phyloP scores from a whole-genome alignment of 2,797 vertebrate genomes.

The Eurystomus glaucurus region DNA sequence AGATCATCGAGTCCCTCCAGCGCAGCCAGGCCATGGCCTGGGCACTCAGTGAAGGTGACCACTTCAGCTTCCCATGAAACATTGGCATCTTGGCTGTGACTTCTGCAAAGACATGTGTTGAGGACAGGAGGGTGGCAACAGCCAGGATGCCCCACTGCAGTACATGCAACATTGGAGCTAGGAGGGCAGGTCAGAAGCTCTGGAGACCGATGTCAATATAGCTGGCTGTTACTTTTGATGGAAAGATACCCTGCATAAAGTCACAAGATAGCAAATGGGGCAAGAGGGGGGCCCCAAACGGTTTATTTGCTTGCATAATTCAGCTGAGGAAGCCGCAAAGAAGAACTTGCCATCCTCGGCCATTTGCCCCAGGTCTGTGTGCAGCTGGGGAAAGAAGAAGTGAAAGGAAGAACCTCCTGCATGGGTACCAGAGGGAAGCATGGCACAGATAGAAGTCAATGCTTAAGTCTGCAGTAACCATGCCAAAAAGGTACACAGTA shows the following conservation, averaged over 20 bases:
- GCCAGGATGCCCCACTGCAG: not conserved
- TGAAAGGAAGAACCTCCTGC: not conserved
- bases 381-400: slow-evolving; percentile 55
- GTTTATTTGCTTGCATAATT: not conserved
- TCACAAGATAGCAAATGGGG: not conserved
- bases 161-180: not conserved
- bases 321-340: slow-evolving; percentile 47
- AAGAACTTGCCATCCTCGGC: slow-evolving; percentile 28
- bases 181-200: not conserved
- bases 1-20: too few species aligned
- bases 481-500: not conserved
- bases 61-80: not conserved
- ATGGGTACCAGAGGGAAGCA: not conserved
- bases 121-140: not conserved
- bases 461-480: not conserved
- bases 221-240: not conserved
- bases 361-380: not conserved
- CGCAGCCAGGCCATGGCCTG: not conserved
- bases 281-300: rapidly evolving
- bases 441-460: not conserved
- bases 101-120: not conserved
- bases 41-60: not conserved
- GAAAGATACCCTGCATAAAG: not conserved
- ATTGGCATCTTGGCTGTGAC: not conserved
- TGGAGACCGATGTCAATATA: not conserved